phyloP scores from a whole-genome alignment of 2,113 vertebrate genomes.

The Ptychochromis oligacanthus region DNA sequence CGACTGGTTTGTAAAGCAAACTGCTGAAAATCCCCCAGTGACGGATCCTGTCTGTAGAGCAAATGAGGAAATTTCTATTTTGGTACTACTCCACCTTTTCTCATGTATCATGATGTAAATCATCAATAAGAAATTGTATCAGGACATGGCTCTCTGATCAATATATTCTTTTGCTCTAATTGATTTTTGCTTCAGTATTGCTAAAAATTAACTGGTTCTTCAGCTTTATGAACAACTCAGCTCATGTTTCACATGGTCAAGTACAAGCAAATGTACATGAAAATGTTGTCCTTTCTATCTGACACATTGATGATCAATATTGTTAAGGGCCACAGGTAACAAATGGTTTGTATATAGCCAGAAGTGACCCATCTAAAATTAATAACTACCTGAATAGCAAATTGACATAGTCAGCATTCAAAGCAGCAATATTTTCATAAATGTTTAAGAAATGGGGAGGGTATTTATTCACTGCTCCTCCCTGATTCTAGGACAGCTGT shows the following conservation, averaged over 20 bases:
- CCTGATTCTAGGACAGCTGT: no score
- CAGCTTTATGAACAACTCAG: neutral
- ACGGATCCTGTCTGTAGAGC: constrained; percentile 6
- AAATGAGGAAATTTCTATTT: constrained; percentile 61
- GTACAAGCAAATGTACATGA: neutral
- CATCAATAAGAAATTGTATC: constrained; percentile 38
- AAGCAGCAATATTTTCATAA: no score
- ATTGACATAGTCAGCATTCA: no score
- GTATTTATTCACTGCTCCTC: no score
- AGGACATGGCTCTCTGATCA: constrained; percentile 14
- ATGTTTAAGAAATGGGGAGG: no score
- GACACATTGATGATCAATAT: neutral
- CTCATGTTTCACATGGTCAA: neutral
- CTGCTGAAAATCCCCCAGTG: neutral
- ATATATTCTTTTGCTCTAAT: constrained; percentile 5
- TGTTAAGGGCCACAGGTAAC: no score
- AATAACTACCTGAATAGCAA: no score
- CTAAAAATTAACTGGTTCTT: constrained; percentile 16
- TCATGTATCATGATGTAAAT: constrained; percentile 32
- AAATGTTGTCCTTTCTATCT: neutral
- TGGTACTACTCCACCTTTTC: constrained; percentile 19
- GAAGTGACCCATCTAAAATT: no score
- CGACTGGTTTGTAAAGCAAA: constrained; percentile 6
- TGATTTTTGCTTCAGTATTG: constrained; percentile 18
- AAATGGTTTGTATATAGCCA: no score